A percentile compares a stretch with the other conserved stretches of the same genome.
phyloP scores from a whole-genome alignment of 2,888 invertebrate genomes.

The Thelaira solivaga region DNA sequence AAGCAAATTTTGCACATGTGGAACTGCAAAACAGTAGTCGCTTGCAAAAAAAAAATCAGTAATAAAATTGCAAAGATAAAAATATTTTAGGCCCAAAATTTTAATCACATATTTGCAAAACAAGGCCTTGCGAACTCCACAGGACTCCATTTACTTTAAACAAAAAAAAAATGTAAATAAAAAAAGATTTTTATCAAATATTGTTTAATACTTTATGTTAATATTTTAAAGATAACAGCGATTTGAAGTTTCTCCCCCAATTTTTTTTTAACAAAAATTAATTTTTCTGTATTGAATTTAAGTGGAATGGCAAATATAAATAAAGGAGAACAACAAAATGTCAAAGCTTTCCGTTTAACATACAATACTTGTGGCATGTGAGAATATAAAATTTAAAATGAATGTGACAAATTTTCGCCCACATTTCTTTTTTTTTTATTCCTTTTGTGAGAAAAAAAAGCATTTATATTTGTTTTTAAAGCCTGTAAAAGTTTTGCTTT shows the following conservation, averaged over 20 bases:
- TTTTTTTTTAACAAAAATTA: not conserved
- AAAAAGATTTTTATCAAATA: conserved; percentile 42
- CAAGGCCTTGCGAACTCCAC: not conserved
- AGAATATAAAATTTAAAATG: conserved; percentile 42
- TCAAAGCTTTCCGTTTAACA: conserved; percentile 20
- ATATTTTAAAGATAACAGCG: conserved; percentile 1
- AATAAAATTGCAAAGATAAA: no score
- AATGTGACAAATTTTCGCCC: conserved; percentile 62
- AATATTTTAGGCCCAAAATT: no score
- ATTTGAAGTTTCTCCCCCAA: not conserved
- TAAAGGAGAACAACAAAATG: not conserved
- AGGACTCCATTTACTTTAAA: not conserved
- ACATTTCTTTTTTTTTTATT: conserved; percentile 20
- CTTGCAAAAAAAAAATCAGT: no score
- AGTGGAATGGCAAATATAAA: conserved; percentile 8
- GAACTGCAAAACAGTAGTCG: no score
- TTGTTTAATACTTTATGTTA: conserved; percentile 25
- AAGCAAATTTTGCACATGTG: no score
- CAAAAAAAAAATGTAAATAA: no score
- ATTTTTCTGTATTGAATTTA: not conserved
- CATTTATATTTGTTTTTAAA: no score
- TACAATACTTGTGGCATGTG: conserved; percentile 1
- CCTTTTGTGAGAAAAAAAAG: conserved; percentile 14
- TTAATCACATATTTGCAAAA: not conserved
- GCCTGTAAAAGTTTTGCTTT: no score